A percentile compares a stretch with the other conserved stretches of the same genome.
Conservation (phyloP, 2,888 invertebrate species). For the Endotricha flammealis region DNA sequence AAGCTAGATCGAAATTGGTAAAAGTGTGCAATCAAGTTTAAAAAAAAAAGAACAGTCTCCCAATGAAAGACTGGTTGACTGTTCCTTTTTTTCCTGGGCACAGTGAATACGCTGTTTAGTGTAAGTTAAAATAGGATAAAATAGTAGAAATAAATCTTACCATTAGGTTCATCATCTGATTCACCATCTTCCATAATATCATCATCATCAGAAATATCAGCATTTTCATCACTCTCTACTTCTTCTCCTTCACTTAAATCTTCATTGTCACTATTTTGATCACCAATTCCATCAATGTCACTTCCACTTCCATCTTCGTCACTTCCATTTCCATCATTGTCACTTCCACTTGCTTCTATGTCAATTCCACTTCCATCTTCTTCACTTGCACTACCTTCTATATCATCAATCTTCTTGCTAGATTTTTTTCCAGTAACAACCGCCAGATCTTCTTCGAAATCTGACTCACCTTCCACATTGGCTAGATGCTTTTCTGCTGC, state of each 20-base stretch:
- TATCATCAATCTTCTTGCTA: slow-evolving; percentile 27
- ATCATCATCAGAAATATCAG: slow-evolving; percentile 17
- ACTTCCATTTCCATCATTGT: slow-evolving; percentile 19
- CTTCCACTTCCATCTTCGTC: slow-evolving; percentile 22
- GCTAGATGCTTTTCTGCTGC: slow-evolving; percentile 80
- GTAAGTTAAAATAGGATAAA: too few species aligned
- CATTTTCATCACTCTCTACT: slow-evolving; percentile 20
- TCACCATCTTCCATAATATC: slow-evolving; percentile 19
- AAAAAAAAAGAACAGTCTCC: slow-evolving; percentile 1
- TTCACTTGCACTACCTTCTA: slow-evolving; percentile 21
- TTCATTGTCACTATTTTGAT: slow-evolving; percentile 22
- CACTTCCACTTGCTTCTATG: slow-evolving; percentile 21
- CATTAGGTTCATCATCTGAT: slow-evolving; percentile 32
- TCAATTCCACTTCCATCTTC: slow-evolving; percentile 24
- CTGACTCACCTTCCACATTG: slow-evolving; percentile 76
- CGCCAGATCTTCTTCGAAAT: slow-evolving; percentile 81
- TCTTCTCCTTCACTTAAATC: slow-evolving; percentile 23
- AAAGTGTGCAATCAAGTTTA: too few species aligned
- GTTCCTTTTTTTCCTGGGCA: too few species aligned
- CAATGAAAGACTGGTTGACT: too few species aligned
- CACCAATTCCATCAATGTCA: slow-evolving; percentile 19
- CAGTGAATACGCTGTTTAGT: too few species aligned
- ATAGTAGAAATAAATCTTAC: slow-evolving; percentile 29
- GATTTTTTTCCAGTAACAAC: slow-evolving; percentile 70
- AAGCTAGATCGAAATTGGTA: too few species aligned